Conservation (phyloP, 2,888 invertebrate species). For the Uropetala carovei region DNA sequence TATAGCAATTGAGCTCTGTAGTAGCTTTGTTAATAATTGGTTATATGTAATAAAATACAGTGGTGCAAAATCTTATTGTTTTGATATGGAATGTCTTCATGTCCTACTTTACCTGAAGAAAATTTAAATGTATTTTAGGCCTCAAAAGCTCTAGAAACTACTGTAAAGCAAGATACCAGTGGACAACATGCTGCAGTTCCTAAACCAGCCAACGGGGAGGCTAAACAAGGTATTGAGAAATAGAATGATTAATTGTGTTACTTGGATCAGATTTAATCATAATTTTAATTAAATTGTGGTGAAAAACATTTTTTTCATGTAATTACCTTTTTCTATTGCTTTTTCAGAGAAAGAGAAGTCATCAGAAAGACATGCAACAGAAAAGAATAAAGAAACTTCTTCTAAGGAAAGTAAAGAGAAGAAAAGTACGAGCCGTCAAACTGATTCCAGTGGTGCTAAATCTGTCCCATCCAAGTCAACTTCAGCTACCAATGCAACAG, state of each 20-base stretch:
- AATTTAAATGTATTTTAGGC: constrained; percentile 60
- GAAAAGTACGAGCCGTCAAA: constrained; percentile 65
- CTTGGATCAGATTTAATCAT: too few relatives aligned
- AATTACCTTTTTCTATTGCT: constrained; percentile 16
- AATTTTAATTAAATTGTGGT: background rate
- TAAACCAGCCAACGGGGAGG: constrained; percentile 69
- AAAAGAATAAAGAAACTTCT: constrained; percentile 66
- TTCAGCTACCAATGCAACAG: constrained; percentile 23
- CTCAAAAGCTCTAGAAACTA: constrained; percentile 66
- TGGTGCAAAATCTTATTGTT: too few relatives aligned
- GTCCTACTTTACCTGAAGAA: too few relatives aligned
- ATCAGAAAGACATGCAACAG: constrained; percentile 66
- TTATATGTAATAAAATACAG: too few relatives aligned
- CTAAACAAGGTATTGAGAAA: constrained; percentile 36
- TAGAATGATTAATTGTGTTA: too few relatives aligned
- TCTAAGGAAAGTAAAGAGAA: constrained; percentile 66
- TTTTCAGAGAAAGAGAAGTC: constrained; percentile 65
- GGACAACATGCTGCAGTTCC: constrained; percentile 55
- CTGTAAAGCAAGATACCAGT: constrained; percentile 66
- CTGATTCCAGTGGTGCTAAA: constrained; percentile 50
- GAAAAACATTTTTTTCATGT: background rate
- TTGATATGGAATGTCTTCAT: too few relatives aligned
- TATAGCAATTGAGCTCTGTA: too few relatives aligned
- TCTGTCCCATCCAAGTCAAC: constrained; percentile 50
- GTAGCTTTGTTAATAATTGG: too few relatives aligned